phyloP scores from a whole-genome alignment of 2,113 vertebrate species.

The Eonycteris spelaea region DNA sequence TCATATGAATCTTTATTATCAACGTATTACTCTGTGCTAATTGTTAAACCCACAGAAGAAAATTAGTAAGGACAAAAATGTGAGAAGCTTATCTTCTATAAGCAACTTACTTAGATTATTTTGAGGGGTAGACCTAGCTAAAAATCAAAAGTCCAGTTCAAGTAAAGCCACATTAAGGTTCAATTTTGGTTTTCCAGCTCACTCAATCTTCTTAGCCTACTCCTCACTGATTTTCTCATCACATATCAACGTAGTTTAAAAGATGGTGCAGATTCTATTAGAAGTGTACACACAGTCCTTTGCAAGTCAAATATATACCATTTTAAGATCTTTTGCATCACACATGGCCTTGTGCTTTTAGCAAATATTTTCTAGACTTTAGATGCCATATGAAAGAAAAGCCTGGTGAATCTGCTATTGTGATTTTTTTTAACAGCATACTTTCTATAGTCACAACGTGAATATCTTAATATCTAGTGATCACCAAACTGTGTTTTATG shows the following conservation, averaged over 20 bases:
- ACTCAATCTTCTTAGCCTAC: neutral
- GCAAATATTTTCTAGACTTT: neutral
- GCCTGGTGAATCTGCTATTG: neutral
- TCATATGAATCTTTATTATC: neutral
- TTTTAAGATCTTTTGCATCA: neutral
- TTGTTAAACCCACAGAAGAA: neutral
- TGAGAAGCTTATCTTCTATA: neutral
- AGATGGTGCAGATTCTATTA: neutral
- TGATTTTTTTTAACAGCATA: neutral
- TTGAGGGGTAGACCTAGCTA: neutral
- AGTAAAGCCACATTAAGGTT: neutral
- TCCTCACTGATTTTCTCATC: neutral
- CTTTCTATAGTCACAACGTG: neutral
- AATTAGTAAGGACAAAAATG: neutral
- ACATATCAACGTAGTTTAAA: neutral
- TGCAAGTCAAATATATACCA: neutral
- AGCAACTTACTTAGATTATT: neutral
- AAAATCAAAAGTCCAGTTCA: neutral
- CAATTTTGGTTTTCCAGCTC: neutral
- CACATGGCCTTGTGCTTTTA: neutral
- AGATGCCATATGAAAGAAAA: neutral
- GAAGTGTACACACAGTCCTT: neutral
- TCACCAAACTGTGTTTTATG: neutral
- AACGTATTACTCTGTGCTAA: neutral
- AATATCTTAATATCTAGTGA: neutral